Conservation (phyloP, 2,113 vertebrate genomes). For the Pandion haliaetus region DNA sequence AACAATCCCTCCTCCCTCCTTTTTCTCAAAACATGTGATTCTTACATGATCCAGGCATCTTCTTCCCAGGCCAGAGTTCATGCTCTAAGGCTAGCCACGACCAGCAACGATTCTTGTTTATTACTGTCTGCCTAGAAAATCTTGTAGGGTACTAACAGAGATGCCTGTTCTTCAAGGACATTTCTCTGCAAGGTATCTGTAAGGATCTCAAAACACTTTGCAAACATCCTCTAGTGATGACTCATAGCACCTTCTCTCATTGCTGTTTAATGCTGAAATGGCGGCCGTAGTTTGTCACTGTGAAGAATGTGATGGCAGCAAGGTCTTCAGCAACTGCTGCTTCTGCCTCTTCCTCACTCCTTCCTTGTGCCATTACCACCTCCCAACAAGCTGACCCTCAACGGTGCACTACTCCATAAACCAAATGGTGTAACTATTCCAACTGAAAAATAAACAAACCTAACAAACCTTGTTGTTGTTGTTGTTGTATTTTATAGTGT, state of each 20-base stretch:
- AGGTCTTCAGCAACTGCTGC: background rate
- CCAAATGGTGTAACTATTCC: background rate
- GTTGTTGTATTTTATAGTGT: background rate
- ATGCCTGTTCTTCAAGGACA: background rate
- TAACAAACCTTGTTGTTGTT: background rate
- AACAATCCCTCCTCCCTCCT: background rate
- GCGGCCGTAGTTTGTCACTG: background rate
- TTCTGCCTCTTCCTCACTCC: background rate
- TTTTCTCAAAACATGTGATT: background rate
- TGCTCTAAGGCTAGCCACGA: background rate
- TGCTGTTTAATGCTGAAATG: background rate
- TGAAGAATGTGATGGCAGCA: background rate
- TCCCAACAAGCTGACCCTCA: background rate
- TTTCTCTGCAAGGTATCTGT: background rate
- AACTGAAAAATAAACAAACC: background rate
- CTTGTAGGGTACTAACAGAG: background rate
- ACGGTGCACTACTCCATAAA: background rate
- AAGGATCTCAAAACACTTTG: background rate
- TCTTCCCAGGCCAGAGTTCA: background rate
- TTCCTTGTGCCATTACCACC: background rate
- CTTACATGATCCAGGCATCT: background rate
- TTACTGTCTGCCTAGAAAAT: background rate
- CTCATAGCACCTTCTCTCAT: background rate
- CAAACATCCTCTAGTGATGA: background rate
- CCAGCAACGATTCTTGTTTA: background rate